Evolutionary conservation across 1,140 invertebrate species (phyloP).

Genomic region (Lepidurus apus): DNA sequence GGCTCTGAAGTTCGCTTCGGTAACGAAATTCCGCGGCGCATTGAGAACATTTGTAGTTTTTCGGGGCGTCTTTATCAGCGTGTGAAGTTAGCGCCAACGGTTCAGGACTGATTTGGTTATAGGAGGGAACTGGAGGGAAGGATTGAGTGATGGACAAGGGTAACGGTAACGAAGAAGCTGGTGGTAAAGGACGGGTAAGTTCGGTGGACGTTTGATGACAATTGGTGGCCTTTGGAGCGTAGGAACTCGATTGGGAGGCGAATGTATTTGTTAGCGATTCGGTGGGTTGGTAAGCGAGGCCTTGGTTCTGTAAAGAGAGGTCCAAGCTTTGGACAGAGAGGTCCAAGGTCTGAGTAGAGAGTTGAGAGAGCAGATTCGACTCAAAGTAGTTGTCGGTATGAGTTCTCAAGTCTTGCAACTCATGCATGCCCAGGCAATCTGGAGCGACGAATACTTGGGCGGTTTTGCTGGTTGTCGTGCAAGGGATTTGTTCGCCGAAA

Average conservation of each 20-base stretch:
- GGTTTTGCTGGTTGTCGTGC: background rate
- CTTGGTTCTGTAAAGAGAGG: slow-evolving; percentile 31
- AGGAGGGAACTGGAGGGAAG: slow-evolving; percentile 23
- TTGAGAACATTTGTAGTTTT: slow-evolving; percentile 27
- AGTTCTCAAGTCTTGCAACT: slow-evolving; percentile 32
- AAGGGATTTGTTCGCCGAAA: background rate
- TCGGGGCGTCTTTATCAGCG: background rate
- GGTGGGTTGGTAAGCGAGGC: slow-evolving; percentile 21
- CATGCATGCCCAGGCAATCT: slow-evolving; percentile 33
- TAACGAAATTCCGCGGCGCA: slow-evolving; percentile 28
- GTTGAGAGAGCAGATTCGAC: slow-evolving; percentile 20
- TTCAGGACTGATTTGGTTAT: slow-evolving; percentile 27
- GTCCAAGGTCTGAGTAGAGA: slow-evolving; percentile 29
- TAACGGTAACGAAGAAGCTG: slow-evolving; percentile 31
- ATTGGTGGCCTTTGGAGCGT: background rate
- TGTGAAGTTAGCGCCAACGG: background rate
- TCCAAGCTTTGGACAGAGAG: slow-evolving; percentile 33
- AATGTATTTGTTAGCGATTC: background rate
- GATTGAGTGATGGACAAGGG: slow-evolving; percentile 33
- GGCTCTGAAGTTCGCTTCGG: slow-evolving; percentile 23
- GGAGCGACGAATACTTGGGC: slow-evolving; percentile 33
- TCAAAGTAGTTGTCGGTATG: slow-evolving; percentile 28
- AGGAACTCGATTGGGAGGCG: background rate
- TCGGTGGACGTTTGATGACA: background rate
- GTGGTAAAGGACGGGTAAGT: slow-evolving; percentile 26